These are phyloP conservation scores for Progne subis DNA, from an alignment of 2,113 vertebrate species.

Conservation along the genomic window DNA sequence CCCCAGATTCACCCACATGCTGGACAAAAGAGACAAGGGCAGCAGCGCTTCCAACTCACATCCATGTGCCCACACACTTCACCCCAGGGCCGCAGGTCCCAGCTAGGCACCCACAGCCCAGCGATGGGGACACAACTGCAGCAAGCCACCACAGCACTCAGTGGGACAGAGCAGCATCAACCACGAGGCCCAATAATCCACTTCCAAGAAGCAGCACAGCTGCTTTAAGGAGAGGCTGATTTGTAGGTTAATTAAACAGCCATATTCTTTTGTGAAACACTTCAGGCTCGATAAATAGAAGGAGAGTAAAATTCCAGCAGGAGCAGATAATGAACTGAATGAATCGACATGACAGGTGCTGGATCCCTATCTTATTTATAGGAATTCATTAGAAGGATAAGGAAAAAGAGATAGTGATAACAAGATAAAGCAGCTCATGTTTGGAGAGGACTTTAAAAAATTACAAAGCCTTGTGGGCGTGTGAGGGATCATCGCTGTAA, in stretches of 20 bases:
- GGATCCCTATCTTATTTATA: constrained; percentile 55
- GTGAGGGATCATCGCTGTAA: background rate
- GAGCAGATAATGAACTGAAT: constrained; percentile 34
- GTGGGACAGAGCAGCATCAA: background rate
- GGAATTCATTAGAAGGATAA: constrained; percentile 58
- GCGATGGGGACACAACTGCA: rapidly evolving
- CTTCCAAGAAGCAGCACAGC: background rate
- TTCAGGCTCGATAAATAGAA: background rate
- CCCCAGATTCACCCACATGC: background rate
- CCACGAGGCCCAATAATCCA: background rate
- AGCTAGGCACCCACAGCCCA: background rate
- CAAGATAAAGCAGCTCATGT: background rate
- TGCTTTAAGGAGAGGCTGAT: constrained; percentile 26
- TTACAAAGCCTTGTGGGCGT: background rate
- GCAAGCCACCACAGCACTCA: background rate
- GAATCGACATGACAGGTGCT: constrained; percentile 9
- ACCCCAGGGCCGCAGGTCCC: background rate
- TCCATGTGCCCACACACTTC: rapidly evolving
- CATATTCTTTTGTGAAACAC: constrained; percentile 52
- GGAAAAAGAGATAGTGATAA: background rate
- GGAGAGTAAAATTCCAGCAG: constrained; percentile 48
- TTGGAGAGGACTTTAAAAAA: background rate
- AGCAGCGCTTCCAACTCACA: background rate
- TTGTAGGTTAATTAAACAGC: constrained; percentile 56
- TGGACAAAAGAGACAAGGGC: background rate